Evolutionary conservation across 2,888 invertebrate genomes (phyloP), one percentile per base, ranked within the genome.

Genomic region (Dicranocentrus wangi): DNA sequence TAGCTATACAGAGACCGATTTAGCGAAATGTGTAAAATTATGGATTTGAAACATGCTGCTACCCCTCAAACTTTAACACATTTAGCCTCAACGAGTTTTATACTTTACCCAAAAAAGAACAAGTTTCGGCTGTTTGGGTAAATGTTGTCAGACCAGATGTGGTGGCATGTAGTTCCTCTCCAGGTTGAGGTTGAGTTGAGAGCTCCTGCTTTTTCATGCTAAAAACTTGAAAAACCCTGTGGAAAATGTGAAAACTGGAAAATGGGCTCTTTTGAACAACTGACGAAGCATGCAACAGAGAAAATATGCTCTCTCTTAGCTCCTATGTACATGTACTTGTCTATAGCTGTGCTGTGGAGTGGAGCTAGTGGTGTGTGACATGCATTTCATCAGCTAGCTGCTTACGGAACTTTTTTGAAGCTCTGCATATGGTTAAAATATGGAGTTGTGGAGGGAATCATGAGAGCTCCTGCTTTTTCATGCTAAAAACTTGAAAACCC

Each of bases 291-390:
- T 76, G 60, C 23, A 68, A 61, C 28, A 76, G 42, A n/a, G n/a
- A n/a, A 17, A 43, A 28, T 60, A 42, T 53, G 10, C n/a, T n/a
- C n/a, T 32, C 5, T 32, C 10, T 32, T 32, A 32, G 32, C 32
- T 32, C 76, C 68, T 68, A 76, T 68, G 47, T 68, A 76, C 68
- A 76, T 76, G 76, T 68, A 76, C 68, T 68, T 76, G 76, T n/a
- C n/a, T n/a, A n/a, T n/a, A n/a, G n/a, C n/a, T n/a, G n/a, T n/a
- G n/a, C n/a, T n/a, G n/a, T n/a, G n/a, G n/a, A n/a, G n/a, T n/a
- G 76, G 60, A 76, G 43, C 60, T 76, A 60, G 47, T 69, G 17
- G 55, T 53, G 69, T 69, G 69, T 55, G 60, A 27, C 43, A 43
- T 10, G 28, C 15, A 3, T 8, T n/a, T 51, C 23, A 7, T 51